Conservation (phyloP, 2,113 vertebrate species). For the Oophaga pumilio region DNA sequence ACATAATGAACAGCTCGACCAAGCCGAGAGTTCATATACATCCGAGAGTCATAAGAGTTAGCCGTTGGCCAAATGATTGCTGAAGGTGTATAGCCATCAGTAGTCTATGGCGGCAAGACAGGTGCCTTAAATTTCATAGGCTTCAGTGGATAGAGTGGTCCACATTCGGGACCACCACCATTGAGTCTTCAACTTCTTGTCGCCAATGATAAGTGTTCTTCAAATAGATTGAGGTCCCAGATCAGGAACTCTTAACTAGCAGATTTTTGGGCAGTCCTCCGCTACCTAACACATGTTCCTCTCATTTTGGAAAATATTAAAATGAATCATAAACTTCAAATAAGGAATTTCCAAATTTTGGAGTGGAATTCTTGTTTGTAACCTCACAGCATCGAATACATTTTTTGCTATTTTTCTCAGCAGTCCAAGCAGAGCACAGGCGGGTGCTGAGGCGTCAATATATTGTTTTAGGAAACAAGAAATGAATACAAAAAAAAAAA, state of each 20-base stretch:
- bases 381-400: not conserved
- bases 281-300: not conserved
- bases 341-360: not conserved
- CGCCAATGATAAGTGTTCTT: not conserved
- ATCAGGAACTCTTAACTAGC: not conserved
- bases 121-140: not conserved
- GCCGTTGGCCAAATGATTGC: too few relatives aligned
- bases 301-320: not conserved
- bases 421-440: too few relatives aligned
- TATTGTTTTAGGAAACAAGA: slow-evolving; percentile 13
- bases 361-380: not conserved
- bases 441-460: not conserved
- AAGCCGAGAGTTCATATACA: too few relatives aligned
- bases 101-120: too few relatives aligned
- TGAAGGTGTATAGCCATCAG: too few relatives aligned
- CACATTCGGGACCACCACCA: not conserved
- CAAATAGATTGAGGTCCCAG: not conserved
- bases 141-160: not conserved
- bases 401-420: not conserved
- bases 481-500: slow-evolving; percentile 40
- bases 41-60: too few relatives aligned
- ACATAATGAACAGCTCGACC: too few relatives aligned
- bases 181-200: not conserved
- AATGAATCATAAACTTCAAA: not conserved
- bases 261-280: not conserved